Base-by-base conservation (phyloP, 2,797 vertebrate species). In the Lacerta bilineata region DNA sequence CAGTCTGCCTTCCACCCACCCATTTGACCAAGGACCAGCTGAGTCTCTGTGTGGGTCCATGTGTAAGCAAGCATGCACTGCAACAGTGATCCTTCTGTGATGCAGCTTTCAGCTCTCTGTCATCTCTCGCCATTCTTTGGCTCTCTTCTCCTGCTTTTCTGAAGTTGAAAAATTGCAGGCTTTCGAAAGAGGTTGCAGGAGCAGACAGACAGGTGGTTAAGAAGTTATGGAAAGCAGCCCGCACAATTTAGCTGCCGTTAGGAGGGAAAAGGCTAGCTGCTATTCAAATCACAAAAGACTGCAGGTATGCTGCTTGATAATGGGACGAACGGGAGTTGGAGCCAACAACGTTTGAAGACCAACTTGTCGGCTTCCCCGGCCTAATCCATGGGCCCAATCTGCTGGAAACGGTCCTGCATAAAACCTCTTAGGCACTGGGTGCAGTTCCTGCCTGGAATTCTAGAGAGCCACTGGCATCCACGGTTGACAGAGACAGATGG, bases 161-260 rank as follows among this genome's bases (percentile, higher is more conserved):
- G 13, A 76, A 39, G 27, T 25, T 39, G 25, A 64, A 66, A 76
- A 66, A 27, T 43, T 43, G 39, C 25, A 64, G 72, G 6, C 46
- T 78, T 78, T n/a, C 2, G 10, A 80, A 50, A 59, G 18, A 39
- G 9, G n/a, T 50, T n/a, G 46, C 15, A 61, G n/a, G 20, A 23
- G 79, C 55, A 23, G 20, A 36, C 7, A 15, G 71, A 33, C 18
- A 10, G 43, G 36, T 61, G 68, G 74, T 55, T 86, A 36, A 36
- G 75, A 46, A 68, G 84, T 36, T 74, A 79, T 46, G 41, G 41
- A 79, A 79, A 79, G 76, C 15, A n/a, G 41, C 20, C 11, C 1
- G 41, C 15, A 15, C 46, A 86, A 86, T 86, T 86, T 79, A 86
- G 61, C 75, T 79, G 85, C 80, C 76, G 50, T n/a, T 76, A n/a